Evolutionary conservation across 2,797 vertebrate species (phyloP), one percentile per base, ranked within the genome.

Genomic region (Okamejei kenojei): DNA sequence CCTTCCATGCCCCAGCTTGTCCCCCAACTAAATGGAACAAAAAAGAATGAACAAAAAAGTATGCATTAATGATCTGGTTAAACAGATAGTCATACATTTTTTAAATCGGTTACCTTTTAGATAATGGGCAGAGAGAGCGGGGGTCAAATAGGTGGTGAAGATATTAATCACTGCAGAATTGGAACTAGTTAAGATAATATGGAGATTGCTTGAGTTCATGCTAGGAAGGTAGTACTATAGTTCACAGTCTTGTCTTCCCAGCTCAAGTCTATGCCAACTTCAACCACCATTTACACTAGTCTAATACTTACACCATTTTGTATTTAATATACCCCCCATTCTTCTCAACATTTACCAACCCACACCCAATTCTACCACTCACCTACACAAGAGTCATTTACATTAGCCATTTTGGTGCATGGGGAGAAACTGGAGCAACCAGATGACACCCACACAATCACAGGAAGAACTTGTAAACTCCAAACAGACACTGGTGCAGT

Each of bases 1-100:
- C 97, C 97, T 32, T 95, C 93, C 19, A 96, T 96, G 88, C 97
- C 97, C 96, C 97, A 97, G 0, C 8, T 29, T 68, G 96, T 95
- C 81, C 97, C 92, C 97, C 97, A 97, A 95, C 97, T 97, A 95
- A 93, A 94, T 58, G 71, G n/a, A 86, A 35, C 21, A 71, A 88
- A 45, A 45, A 45, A 38, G 38, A 1, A 38, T 10, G 38, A 54
- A 38, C 4, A 32, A 80, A n/a, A 63, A 93, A 26, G 0, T 13
- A 76, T 93, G 26, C 19, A 23, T 81, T 80, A 93, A 54, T 19
- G 29, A 35, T 32, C 54, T 21, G 90, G 71, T 29, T 29, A 65
- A 91, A 4, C 68, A 91, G 4, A 38, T 73, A 23, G 45, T 82
- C 35, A 74, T 10, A 26, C 3, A 65, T 19, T n/a, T 86, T 63